phyloP scores from a whole-genome alignment of 2,797 vertebrate species.

The Lagorchestes hirsutus region DNA sequence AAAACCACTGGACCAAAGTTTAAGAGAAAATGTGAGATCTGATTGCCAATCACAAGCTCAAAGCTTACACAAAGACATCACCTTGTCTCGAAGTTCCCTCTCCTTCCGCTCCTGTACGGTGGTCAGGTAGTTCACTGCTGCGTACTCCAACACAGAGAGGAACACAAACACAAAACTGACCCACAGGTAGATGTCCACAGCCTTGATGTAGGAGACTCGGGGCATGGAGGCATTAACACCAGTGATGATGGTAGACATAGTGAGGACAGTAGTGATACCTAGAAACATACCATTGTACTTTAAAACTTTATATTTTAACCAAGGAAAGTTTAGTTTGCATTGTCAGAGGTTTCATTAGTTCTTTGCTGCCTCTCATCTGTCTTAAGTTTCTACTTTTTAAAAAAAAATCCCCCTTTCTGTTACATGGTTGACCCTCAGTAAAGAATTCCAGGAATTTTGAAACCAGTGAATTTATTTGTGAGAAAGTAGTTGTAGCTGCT shows the following conservation, averaged over 20 bases:
- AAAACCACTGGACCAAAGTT: background rate
- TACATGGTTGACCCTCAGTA: background rate
- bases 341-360: background rate
- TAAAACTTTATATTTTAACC: background rate
- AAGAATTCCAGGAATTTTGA: background rate
- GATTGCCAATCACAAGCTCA: background rate
- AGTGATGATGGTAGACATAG: slow-evolving; percentile 97
- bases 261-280: slow-evolving; percentile 94
- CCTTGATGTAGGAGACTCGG: slow-evolving; percentile 96
- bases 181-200: slow-evolving; percentile 96
- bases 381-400: background rate
- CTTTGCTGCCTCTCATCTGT: background rate
- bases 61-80: slow-evolving; percentile 58
- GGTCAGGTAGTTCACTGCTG: slow-evolving; percentile 93
- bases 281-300: slow-evolving; percentile 2
- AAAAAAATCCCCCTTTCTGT: background rate
- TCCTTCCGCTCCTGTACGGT: slow-evolving; percentile 90
- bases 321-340: background rate
- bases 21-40: background rate
- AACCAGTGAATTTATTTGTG: background rate
- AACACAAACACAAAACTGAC: slow-evolving; percentile 97
- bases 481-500: background rate
- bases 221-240: slow-evolving; percentile 97
- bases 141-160: slow-evolving; percentile 94
- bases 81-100: slow-evolving; percentile 87